Evolutionary conservation across 2,797 vertebrate species (phyloP).

Genomic region (Myioborus melanocephalus): DNA sequence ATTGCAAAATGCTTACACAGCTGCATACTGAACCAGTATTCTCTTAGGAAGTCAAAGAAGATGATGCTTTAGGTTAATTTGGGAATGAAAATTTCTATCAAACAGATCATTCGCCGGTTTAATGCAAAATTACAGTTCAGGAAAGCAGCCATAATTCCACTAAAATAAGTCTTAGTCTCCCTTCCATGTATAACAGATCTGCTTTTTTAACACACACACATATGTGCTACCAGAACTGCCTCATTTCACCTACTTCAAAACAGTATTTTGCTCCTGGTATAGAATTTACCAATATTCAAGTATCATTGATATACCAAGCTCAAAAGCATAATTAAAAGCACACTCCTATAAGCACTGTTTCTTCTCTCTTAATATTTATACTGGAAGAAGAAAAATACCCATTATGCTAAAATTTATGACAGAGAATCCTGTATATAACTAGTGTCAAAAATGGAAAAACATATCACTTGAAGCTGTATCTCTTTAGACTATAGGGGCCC

Average conservation of each 20-base stretch:
- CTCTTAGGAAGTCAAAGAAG: neutral
- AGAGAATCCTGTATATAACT: neutral
- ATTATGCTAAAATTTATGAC: neutral
- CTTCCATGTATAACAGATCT: neutral
- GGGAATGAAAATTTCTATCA: neutral
- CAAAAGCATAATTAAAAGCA: neutral
- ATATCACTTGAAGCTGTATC: neutral
- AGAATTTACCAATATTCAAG: neutral
- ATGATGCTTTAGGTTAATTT: neutral
- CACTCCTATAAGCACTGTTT: neutral
- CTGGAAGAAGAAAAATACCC: neutral
- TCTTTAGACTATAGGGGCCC: neutral
- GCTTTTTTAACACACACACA: neutral
- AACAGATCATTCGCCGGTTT: neutral
- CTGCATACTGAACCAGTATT: neutral
- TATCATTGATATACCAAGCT: neutral
- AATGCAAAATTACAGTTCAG: neutral
- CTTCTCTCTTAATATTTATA: neutral
- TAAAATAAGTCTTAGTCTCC: neutral
- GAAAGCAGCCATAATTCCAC: neutral
- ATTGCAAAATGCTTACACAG: neutral
- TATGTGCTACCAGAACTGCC: neutral
- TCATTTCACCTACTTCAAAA: neutral
- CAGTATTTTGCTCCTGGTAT: neutral
- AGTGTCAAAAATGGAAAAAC: neutral